phyloP scores from a whole-genome alignment of 2,888 invertebrate genomes.

The Cheilosia urbana region DNA sequence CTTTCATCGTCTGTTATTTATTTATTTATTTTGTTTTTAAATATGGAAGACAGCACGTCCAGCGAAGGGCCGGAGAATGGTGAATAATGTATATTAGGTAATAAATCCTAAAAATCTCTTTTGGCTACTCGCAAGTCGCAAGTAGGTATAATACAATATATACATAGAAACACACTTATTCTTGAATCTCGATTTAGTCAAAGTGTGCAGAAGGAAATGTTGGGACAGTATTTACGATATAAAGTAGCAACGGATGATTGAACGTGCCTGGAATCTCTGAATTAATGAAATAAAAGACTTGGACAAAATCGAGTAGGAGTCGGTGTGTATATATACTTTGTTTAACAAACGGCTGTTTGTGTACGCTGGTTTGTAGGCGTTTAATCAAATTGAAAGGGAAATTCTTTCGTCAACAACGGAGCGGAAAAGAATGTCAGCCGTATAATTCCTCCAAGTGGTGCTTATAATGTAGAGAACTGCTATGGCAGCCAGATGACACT shows the following conservation, averaged over 20 bases:
- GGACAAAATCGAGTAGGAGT: neutral
- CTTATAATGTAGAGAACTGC: neutral
- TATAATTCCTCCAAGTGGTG: neutral
- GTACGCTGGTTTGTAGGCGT: neutral
- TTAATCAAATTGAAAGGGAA: conserved; percentile 6
- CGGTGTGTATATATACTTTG: neutral
- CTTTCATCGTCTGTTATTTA: neutral
- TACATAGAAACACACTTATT: neutral
- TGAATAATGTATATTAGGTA: conserved; percentile 4
- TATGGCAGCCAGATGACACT: neutral
- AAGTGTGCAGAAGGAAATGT: neutral
- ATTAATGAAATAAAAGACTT: conserved; percentile 7
- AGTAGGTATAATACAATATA: neutral
- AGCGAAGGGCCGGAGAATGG: neutral
- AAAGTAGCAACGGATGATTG: neutral
- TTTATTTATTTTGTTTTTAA: neutral
- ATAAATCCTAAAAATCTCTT: neutral
- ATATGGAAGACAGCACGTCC: neutral
- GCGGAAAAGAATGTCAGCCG: neutral
- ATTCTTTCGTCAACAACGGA: neutral
- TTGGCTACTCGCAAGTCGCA: neutral
- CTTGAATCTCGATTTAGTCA: neutral
- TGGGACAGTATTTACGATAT: neutral
- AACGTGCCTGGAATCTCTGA: conserved; percentile 6
- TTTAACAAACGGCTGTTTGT: neutral